Base-by-base conservation (phyloP, 2,797 vertebrate genomes). In the Trachurus trachurus region DNA sequence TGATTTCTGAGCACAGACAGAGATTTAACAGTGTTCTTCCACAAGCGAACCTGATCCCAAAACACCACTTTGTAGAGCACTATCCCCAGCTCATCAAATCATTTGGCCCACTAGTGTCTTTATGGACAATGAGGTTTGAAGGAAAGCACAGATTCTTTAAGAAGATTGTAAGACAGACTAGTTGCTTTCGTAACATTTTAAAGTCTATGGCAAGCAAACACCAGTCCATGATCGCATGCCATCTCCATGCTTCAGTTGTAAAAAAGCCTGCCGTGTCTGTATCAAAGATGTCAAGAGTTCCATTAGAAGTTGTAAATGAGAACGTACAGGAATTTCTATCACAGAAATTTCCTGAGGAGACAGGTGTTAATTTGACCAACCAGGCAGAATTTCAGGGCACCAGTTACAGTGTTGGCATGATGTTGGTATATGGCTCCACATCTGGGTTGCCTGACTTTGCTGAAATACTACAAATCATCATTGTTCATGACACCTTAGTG, bases 11-110 rank as follows among this genome's bases (percentile, higher is more conserved):
- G 57, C 84, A 87, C 16, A 66, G 80, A 54, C 22, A 31, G 15
- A 66, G 70, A 83, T 83, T 76, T 82, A 34, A 2, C 5, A 59
- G 21, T 71, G 45, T 85, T 22, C 64, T 90, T 77, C 62, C 74
- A 56, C 2, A 72, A 34, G 45, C 10, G 9, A 40, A 40, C 2
- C 11, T 84, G 26, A 67, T 80, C 3, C 15, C 40, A 56, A 90
- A 90, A 68, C 77, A 53, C 84, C 82, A 88, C 52, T 89, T 84
- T 70, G 0, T 84, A 21, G 74, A 86, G 31, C 76, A 87, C 60
- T 84, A 85, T 5, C 71, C 62, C 0, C 47, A 82, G 21, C 82
- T 84, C 47, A 88, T 89, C 4, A 40, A 71, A 72, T 21, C 39
- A 34, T 83, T 83, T 60, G 83, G 74, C 17, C 72, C 69, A 21